These are phyloP conservation scores for Cataglyphis altisquamis DNA, from an alignment of 2,888 invertebrate species.

Conservation along the genomic window DNA sequence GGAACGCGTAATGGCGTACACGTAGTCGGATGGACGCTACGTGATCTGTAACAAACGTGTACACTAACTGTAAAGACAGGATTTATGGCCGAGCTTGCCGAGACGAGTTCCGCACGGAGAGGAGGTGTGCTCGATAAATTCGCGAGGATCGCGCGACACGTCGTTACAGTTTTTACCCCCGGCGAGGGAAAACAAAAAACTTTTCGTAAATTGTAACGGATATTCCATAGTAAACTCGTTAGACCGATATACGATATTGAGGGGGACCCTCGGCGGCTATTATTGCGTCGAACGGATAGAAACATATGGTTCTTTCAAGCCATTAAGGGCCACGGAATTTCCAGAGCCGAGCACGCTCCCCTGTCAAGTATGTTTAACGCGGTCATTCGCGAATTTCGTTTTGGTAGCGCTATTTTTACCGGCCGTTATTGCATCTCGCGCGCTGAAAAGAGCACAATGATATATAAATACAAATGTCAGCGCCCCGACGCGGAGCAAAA, in stretches of 20 bases:
- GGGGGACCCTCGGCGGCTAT: slow-evolving; percentile 31
- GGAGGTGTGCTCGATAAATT: slow-evolving; percentile 47
- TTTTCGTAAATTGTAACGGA: slow-evolving; percentile 67
- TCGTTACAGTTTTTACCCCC: slow-evolving; percentile 17
- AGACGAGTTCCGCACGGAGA: slow-evolving; percentile 34
- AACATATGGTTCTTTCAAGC: slow-evolving; percentile 50
- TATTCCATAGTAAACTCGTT: slow-evolving; percentile 72
- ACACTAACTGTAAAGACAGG: slow-evolving; percentile 41
- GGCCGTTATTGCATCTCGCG: slow-evolving; percentile 43
- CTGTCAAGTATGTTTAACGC: slow-evolving; percentile 55
- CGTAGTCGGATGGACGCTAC: slow-evolving; percentile 23
- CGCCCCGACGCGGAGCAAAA: slow-evolving; percentile 29
- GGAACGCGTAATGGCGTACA: slow-evolving; percentile 7
- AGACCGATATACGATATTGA: slow-evolving; percentile 48
- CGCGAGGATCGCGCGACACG: slow-evolving; percentile 35
- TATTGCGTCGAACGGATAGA: slow-evolving; percentile 53
- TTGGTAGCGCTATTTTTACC: slow-evolving; percentile 31
- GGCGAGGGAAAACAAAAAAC: slow-evolving; percentile 14
- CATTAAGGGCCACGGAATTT: slow-evolving; percentile 53
- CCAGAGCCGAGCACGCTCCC: slow-evolving; percentile 38
- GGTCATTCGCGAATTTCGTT: slow-evolving; percentile 46
- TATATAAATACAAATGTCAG: slow-evolving; percentile 54
- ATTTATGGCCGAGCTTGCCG: slow-evolving; percentile 40
- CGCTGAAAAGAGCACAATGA: slow-evolving; percentile 29
- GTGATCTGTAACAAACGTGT: slow-evolving; percentile 52